A percentile compares a stretch with the other conserved stretches of the same genome.
Evolutionary conservation across 2,113 vertebrate species (phyloP).

Genomic region (Alectura lathami): DNA sequence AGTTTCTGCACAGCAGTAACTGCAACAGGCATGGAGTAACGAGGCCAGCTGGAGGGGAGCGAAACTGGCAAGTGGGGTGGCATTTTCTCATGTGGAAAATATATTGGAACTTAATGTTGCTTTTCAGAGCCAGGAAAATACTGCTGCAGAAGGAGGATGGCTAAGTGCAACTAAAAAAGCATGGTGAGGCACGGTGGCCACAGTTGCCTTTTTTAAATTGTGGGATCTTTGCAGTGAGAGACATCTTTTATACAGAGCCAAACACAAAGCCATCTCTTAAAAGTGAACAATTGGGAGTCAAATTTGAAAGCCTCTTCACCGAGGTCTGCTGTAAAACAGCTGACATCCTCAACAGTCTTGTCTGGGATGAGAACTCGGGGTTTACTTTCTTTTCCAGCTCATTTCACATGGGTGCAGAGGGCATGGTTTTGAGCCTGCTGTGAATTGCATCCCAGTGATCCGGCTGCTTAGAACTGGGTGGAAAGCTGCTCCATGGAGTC

Average conservation of each 20-base stretch:
- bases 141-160: not conserved
- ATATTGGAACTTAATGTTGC: conserved; percentile 15
- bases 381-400: not conserved
- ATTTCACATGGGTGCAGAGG: not conserved
- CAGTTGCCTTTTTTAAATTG: not conserved
- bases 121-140: conserved; percentile 32
- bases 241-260: accelerated
- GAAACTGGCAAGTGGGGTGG: not conserved
- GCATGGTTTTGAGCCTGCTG: not conserved
- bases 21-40: not conserved
- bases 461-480: not conserved
- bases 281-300: not conserved
- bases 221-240: accelerated
- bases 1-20: not conserved
- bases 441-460: not conserved
- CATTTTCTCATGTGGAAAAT: conserved; percentile 38
- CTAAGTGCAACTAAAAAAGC: not conserved
- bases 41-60: conserved; percentile 6
- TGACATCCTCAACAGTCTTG: not conserved
- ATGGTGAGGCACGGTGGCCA: accelerated
- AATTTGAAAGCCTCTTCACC: not conserved
- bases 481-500: not conserved
- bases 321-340: not conserved
- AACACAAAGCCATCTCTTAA: not conserved
- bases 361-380: not conserved